Evolutionary conservation across 2,113 vertebrate genomes (phyloP), one percentile per base, ranked within the genome.

Genomic region (Trinectes maculatus): DNA sequence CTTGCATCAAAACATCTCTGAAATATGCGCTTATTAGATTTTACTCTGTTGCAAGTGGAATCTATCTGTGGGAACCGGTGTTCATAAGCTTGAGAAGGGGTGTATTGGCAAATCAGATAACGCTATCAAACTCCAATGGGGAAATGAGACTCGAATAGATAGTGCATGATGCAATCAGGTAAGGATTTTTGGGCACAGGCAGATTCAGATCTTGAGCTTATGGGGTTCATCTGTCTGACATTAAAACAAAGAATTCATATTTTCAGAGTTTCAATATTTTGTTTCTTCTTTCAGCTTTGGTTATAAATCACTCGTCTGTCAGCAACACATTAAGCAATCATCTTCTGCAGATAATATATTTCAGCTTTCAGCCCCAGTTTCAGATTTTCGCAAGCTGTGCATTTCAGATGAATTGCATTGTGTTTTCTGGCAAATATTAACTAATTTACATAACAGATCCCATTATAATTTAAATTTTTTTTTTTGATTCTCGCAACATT

Each of bases 81-180:
- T 9, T n/a, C n/a, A n/a, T n/a, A n/a, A n/a, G n/a, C 19, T 43
- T 10, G 18, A 55, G 15, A 68, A 47, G 19, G 55, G 34, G 56
- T 33, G 25, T 19, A 16, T 71, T 62, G 69, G 18, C 34, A 48
- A 49, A 69, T 8, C 44, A 47, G 48, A 78, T 65, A 26, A 53
- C 48, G 21, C 43, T 25, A 13, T 42, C 22, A 46, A 64, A 18
- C 29, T 19, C 1, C 8, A 70, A 71, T 28, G 15, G 16, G 18
- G 26, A 47, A 58, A 44, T 58, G n/a, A 60, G 18, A 19, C 5
- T 9, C 11, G 61, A 4, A 53, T 25, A 54, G 40, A 19, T 18
- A 53, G 8, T 10, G n/a, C 9, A 22, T 40, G n/a, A 52, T 2
- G 9, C 4, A 18, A 47, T 24, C 24, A 25, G 8, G 12, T 24